Base-by-base conservation (phyloP, 1,140 invertebrate species). In the Diprion similis region DNA sequence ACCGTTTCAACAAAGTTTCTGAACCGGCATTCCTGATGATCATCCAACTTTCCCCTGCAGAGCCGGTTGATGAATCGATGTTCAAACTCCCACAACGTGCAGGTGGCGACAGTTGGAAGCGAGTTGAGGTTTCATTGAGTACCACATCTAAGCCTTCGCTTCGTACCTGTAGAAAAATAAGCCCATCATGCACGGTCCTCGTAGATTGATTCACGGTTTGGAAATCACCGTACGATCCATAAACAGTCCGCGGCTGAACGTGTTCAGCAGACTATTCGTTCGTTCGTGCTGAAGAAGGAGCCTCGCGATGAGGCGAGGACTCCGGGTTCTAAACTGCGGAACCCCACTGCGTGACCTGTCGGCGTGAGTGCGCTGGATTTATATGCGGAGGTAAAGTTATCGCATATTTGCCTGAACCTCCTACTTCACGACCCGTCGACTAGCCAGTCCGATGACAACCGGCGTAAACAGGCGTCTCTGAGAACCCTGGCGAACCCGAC, bases 351-450 rank as follows among this genome's bases (percentile, higher is more conserved):
- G 86, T 87, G 86, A 88, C 86, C 82, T 87, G 86, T 88, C 86
- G 85, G 84, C 84, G 85, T 86, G 84, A 87, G 80, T 82, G 78
- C 80, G 75, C 77, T 85, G 83, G 83, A 88, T 88, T 88, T 87
- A 87, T 87, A 86, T 81, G 80, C 86, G 84, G 82, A 86, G 83
- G 84, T 80, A 81, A 82, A 87, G 84, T 87, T 87, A 86, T 87
- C 86, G 85, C 85, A 86, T 87, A 87, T 87, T 87, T 87, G 86
- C 83, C 82, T 80, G 75, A 77, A 71, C 76, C 51, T 59, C 51
- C 51, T 59, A 59, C 51, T 59, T 59, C 51, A 59, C 51, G 51
- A 59, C n/a, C 11, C 51, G 51, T 17, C 51, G n/a, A 59, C 51
- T 9, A 59, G n/a, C 51, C 24, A 37, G 24, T 37, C 24, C 24